These are phyloP conservation scores for Epinotia demarniana DNA, from an alignment of 2,888 invertebrate species.

Conservation along the genomic window DNA sequence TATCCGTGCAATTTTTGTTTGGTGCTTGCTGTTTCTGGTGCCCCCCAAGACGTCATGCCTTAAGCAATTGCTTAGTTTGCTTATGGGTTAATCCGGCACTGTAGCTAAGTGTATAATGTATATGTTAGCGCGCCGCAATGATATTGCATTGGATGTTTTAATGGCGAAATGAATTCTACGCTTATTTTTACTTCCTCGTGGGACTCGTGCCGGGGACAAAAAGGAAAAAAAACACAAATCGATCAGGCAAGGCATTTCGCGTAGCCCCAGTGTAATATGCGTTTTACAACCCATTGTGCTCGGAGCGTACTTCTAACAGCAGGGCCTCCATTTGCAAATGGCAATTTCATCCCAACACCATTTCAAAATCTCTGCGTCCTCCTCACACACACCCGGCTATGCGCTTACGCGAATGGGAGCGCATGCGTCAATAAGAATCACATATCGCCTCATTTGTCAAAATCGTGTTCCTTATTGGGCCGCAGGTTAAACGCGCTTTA, in stretches of 20 bases:
- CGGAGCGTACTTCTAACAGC: slow-evolving; percentile 31
- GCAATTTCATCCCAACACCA: neutral
- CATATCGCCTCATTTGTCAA: neutral
- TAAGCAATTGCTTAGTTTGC: too few relatives aligned
- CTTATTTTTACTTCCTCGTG: slow-evolving; percentile 13
- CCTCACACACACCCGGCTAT: neutral
- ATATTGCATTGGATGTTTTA: neutral
- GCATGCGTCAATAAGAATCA: neutral
- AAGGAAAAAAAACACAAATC: slow-evolving; percentile 40
- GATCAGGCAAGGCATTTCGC: slow-evolving; percentile 43
- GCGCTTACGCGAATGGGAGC: neutral
- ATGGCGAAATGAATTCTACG: neutral
- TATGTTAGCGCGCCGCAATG: neutral
- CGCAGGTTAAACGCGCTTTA: slow-evolving; percentile 13
- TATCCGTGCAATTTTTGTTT: too few relatives aligned
- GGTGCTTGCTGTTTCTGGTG: too few relatives aligned
- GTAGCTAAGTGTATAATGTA: neutral
- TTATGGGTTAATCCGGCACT: too few relatives aligned
- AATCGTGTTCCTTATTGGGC: neutral
- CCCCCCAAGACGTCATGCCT: too few relatives aligned
- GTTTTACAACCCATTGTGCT: slow-evolving; percentile 45
- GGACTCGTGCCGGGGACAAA: slow-evolving; percentile 38
- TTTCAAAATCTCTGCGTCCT: neutral
- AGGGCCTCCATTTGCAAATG: neutral
- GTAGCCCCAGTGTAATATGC: slow-evolving; percentile 40